Evolutionary conservation across 2,888 invertebrate genomes (phyloP).

Genomic region (Rotaria macrura): DNA sequence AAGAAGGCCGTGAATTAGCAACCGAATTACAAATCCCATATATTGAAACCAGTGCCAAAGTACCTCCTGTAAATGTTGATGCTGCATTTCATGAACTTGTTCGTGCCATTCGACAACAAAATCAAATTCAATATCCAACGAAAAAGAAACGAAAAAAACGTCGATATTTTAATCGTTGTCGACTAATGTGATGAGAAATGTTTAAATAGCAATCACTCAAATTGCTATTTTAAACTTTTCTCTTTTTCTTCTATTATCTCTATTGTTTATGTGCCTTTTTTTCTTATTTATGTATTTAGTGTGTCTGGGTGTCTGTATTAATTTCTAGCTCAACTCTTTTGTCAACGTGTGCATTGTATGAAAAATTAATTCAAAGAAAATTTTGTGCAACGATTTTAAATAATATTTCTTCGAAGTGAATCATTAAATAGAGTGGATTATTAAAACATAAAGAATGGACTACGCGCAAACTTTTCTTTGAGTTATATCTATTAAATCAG

Average conservation of each 20-base stretch:
- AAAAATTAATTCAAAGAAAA: not conserved
- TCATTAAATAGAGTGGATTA: too few relatives aligned
- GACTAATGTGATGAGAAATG: not conserved
- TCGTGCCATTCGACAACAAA: conserved; percentile 36
- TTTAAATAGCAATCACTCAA: not conserved
- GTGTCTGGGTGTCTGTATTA: not conserved
- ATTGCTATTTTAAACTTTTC: not conserved
- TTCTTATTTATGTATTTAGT: not conserved
- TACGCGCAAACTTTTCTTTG: too few relatives aligned
- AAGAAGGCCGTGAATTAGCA: conserved; percentile 69
- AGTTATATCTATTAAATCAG: too few relatives aligned
- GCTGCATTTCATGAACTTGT: conserved; percentile 74
- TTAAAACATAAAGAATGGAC: too few relatives aligned
- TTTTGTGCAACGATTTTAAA: not conserved
- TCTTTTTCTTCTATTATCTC: not conserved
- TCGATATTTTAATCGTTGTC: not conserved
- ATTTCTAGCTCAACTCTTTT: not conserved
- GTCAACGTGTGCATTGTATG: not conserved
- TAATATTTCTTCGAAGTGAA: not conserved
- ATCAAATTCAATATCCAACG: not conserved
- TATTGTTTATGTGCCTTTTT: conserved; percentile 2
- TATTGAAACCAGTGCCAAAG: conserved; percentile 81
- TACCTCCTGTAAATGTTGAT: conserved; percentile 77
- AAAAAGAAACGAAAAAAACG: not conserved
- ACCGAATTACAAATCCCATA: conserved; percentile 60